phyloP scores from a whole-genome alignment of 35 echinoderm and acorn worm species.

The Ophioderma brevispina region DNA sequence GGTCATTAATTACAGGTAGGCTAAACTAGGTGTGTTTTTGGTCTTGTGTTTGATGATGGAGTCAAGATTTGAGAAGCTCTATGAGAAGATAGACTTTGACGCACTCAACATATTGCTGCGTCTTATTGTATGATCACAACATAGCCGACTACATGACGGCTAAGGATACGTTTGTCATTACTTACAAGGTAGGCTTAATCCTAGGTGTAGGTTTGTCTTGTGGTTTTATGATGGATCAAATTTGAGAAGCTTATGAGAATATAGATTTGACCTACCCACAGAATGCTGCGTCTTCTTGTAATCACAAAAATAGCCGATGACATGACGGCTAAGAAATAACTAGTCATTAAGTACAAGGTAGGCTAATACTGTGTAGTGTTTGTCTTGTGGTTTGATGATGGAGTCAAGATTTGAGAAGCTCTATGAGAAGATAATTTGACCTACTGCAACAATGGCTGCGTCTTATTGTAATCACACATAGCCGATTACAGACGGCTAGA shows the following conservation, averaged over 20 bases:
- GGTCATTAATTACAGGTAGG: constrained; percentile 95
- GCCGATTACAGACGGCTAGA: constrained; percentile 99
- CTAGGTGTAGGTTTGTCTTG: too few relatives aligned
- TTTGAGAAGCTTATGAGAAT: constrained; percentile 99
- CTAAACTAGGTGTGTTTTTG: not conserved
- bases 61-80: constrained; percentile 98
- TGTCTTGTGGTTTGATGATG: constrained; percentile 95
- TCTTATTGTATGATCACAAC: constrained; percentile 98
- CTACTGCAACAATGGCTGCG: constrained; percentile 92
- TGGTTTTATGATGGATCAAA: too few relatives aligned
- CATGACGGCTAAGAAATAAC: too few relatives aligned
- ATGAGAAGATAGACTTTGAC: constrained; percentile 98
- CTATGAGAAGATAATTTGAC: constrained; percentile 99
- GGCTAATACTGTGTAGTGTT: not conserved
- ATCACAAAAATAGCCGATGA: constrained; percentile 99
- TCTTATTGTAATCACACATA: constrained; percentile 99
- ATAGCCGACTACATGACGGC: constrained; percentile 99
- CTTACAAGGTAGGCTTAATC: constrained; percentile 99
- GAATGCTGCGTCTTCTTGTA: constrained; percentile 96
- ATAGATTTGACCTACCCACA: constrained; percentile 97
- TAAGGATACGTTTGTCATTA: constrained; percentile 99
- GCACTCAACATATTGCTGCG: constrained; percentile 93
- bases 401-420: constrained; percentile 99
- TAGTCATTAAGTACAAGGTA: too few relatives aligned
- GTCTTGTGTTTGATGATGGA: constrained; percentile 97